Evolutionary conservation across 2,113 vertebrate species (phyloP).

Genomic region (Orthonyx spaldingii): DNA sequence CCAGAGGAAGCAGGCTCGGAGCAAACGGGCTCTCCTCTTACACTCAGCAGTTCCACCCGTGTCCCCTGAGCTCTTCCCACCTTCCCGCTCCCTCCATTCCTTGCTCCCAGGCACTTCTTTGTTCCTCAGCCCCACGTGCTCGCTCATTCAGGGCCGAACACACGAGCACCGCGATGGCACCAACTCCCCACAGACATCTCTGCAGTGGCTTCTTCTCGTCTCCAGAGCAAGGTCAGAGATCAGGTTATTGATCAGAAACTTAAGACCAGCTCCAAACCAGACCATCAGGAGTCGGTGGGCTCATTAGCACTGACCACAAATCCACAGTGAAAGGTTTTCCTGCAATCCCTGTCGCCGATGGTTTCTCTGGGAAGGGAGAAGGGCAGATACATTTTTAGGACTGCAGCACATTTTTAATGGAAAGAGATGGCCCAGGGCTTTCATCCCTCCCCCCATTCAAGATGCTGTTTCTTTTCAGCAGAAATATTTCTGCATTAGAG

Average conservation of each 20-base stretch:
- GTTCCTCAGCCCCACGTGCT: neutral
- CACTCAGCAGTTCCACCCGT: neutral
- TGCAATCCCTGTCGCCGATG: neutral
- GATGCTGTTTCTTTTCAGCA: constrained; percentile 40
- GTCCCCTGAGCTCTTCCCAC: neutral
- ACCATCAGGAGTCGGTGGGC: neutral
- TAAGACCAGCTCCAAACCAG: neutral
- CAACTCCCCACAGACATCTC: neutral
- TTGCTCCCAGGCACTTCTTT: neutral
- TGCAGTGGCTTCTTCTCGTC: neutral
- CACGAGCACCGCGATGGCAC: fast-evolving
- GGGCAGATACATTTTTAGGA: constrained; percentile 44
- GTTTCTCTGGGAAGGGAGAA: neutral
- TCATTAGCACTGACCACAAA: neutral
- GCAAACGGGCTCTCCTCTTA: neutral
- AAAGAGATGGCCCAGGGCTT: constrained; percentile 31
- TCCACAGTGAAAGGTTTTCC: neutral
- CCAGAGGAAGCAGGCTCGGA: neutral
- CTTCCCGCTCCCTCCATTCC: neutral
- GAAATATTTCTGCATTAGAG: constrained; percentile 49
- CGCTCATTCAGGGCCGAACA: neutral
- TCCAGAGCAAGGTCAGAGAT: neutral
- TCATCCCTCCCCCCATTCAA: constrained; percentile 8
- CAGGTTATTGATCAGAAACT: neutral
- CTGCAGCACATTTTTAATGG: constrained; percentile 44